These are phyloP conservation scores for Nipponacmea schrenckii DNA, from an alignment of 2,888 invertebrate genomes.

Conservation along the genomic window DNA sequence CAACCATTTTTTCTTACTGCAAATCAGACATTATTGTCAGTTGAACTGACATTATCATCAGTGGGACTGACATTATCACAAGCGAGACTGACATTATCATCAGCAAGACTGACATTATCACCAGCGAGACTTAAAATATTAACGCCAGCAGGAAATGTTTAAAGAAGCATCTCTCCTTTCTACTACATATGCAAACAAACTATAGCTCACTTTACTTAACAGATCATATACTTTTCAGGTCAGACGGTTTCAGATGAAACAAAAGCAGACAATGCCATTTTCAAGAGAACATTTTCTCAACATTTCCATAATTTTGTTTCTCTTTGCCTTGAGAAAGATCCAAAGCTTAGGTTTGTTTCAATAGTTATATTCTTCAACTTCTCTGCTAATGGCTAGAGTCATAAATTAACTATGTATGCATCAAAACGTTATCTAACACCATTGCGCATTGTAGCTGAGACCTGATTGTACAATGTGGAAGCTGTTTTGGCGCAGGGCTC, in stretches of 20 bases:
- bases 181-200: not conserved
- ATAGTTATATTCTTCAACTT: not conserved
- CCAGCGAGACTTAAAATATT: no score
- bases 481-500: no score
- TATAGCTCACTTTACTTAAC: not conserved
- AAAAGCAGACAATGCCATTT: constrained; percentile 32
- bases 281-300: constrained; percentile 76
- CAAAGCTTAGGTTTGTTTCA: constrained; percentile 44
- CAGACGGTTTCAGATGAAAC: constrained; percentile 20
- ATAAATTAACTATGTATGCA: constrained; percentile 33
- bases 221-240: constrained; percentile 23
- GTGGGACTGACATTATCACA: no score
- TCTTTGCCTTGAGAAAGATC: constrained; percentile 57
- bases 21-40: no score
- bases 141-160: no score
- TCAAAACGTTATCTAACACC: no score
- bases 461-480: no score
- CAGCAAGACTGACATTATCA: no score
- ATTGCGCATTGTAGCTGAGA: no score
- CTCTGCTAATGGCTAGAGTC: constrained; percentile 43
- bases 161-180: not conserved
- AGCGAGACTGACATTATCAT: no score
- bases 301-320: constrained; percentile 83
- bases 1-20: no score
- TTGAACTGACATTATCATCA: no score